A percentile compares a stretch with the other conserved stretches of the same genome.
These are phyloP conservation scores for Channa maculata DNA, from an alignment of 2,113 vertebrate species.

Conservation along the genomic window DNA sequence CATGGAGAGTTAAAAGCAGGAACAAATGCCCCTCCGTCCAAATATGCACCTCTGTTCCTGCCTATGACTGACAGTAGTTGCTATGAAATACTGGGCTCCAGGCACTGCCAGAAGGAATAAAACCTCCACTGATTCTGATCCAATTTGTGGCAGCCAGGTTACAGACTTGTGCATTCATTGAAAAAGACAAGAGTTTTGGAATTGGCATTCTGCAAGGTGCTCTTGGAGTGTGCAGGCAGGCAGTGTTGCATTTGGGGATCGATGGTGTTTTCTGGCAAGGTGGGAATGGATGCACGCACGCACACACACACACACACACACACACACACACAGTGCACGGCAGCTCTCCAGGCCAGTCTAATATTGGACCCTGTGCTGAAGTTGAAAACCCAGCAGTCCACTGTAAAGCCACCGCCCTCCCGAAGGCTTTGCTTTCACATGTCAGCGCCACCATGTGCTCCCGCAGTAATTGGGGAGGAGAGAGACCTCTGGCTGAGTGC, in stretches of 20 bases:
- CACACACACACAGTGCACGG: conserved; percentile 27
- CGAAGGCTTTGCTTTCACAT: conserved; percentile 37
- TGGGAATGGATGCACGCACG: conserved; percentile 12
- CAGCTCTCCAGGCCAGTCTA: conserved; percentile 22
- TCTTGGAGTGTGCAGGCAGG: conserved; percentile 34
- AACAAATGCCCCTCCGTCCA: conserved; percentile 58
- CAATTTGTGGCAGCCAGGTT: conserved; percentile 73
- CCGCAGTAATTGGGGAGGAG: conserved; percentile 54
- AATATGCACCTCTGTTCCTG: conserved; percentile 50
- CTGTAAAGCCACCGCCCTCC: conserved; percentile 34
- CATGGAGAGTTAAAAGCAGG: conserved; percentile 66
- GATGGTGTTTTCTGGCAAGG: conserved; percentile 63
- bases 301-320: background rate
- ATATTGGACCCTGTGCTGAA: conserved; percentile 29
- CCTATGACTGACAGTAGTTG: conserved; percentile 68
- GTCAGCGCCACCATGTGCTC: conserved; percentile 8
- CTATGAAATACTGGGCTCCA: conserved; percentile 62
- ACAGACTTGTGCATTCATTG: conserved; percentile 64
- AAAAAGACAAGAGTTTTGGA: conserved; percentile 68
- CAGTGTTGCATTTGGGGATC: conserved; percentile 63
- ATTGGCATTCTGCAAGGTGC: conserved; percentile 71
- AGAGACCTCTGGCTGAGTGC: conserved; percentile 24
- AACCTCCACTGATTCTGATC: conserved; percentile 73
- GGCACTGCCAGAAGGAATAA: conserved; percentile 74
- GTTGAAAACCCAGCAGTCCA: conserved; percentile 53